These are phyloP conservation scores for Trachelus stipa DNA, from an alignment of 2,888 invertebrate genomes.

Conservation along the genomic window DNA sequence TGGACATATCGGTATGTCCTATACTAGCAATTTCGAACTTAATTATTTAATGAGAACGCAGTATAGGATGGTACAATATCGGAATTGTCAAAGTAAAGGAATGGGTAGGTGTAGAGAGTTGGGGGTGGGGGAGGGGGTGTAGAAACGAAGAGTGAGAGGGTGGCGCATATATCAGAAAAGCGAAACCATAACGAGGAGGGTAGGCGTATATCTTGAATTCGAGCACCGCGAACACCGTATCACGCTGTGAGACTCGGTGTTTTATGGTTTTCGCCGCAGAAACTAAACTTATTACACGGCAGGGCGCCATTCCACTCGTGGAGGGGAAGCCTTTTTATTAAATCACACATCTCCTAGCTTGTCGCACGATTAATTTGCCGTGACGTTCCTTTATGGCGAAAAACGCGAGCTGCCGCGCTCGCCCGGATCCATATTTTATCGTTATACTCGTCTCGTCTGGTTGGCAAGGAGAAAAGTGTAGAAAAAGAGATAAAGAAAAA, in stretches of 20 bases:
- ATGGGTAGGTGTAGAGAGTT: background rate
- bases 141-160: background rate
- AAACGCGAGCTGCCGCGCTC: conserved; percentile 26
- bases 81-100: background rate
- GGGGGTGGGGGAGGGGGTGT: background rate
- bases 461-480: background rate
- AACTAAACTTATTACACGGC: conserved; percentile 65
- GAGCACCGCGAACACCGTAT: conserved; percentile 40
- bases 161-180: conserved; percentile 25
- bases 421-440: conserved; percentile 52
- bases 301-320: conserved; percentile 43
- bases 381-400: conserved; percentile 56
- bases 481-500: conserved; percentile 15
- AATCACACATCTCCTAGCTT: conserved; percentile 35
- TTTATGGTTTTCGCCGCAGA: conserved; percentile 63
- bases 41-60: background rate
- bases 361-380: conserved; percentile 60
- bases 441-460: background rate
- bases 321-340: conserved; percentile 26
- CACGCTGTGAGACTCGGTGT: conserved; percentile 52
- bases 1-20: background rate
- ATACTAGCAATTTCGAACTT: background rate
- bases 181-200: conserved; percentile 37
- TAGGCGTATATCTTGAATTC: conserved; percentile 44
- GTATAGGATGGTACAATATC: background rate